Base-by-base conservation (phyloP, 2,113 vertebrate genomes). In the Salvelinus sp. region DNA sequence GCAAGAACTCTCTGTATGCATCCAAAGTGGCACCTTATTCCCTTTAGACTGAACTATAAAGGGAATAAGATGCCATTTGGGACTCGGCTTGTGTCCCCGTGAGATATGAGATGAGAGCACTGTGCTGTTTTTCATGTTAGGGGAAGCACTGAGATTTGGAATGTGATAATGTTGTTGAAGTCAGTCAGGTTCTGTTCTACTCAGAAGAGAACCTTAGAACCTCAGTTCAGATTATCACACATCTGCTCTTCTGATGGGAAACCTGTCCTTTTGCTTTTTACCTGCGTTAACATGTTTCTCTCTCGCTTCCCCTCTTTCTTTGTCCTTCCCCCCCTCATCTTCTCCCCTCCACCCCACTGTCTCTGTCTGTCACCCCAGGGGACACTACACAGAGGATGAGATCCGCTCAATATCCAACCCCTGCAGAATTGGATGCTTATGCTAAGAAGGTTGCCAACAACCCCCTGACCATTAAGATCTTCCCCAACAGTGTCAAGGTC, bases 371-470 rank as follows among this genome's bases (percentile, higher is more conserved):
- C 91, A 80, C 91, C 93, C 2, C 93, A 99, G 98, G 98, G 97
- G 98, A 99, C 95, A 97, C 96, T 96, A 96, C 96, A 96, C 97
- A 97, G 95, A 99, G 98, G 96, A 99, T 99, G 98, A 98, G 97
- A 97, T 96, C 97, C 89, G 94, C 96, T 96, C 97, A 97, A 92
- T 98, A 96, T 94, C 98, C 98, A 92, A 98, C 97, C 94, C 97
- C 98, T 95, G 97, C 98, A 91, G 98, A 99, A 96, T 96, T 99
- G 95, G 98, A 99, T 91, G 97, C 98, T 77, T 99, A 96, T 97
- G 98, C 98, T 99, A 98, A 99, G 96, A 99, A 98, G 93, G 97
- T 99, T 88, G 97, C 97, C 95, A 97, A 98, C 95, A 96, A 95
- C 86, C 98, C 98, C 79, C 95, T 99, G 93, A 98, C 97, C 86